Conservation (phyloP, 2,888 invertebrate species). For the Megamerina dolium region DNA sequence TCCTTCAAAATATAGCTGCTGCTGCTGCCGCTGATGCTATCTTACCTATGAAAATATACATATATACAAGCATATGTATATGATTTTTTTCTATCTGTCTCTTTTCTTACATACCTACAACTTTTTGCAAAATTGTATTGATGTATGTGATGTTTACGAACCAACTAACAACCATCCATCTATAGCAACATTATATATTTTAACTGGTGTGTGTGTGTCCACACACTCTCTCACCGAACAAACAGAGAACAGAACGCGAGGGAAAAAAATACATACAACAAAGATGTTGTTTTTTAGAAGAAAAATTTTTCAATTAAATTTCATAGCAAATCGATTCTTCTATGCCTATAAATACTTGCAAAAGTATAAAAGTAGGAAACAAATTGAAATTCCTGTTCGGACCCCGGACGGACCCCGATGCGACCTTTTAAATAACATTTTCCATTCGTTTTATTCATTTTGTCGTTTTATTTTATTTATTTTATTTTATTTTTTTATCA, state of each 20-base stretch:
- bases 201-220: no score
- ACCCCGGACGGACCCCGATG: constrained; percentile 9
- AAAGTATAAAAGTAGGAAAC: constrained; percentile 9
- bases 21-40: background rate
- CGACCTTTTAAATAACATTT: constrained; percentile 9
- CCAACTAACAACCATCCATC: no score
- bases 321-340: constrained; percentile 45
- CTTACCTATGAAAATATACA: background rate
- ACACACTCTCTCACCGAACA: no score
- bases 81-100: background rate
- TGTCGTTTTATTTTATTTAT: no score
- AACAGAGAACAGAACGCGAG: no score
- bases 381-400: constrained; percentile 15
- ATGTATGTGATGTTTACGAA: no score
- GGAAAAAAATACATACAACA: background rate
- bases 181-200: no score
- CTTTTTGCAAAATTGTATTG: no score
- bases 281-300: background rate
- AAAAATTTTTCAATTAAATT: constrained; percentile 39
- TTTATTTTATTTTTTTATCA: no score
- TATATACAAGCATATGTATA: background rate
- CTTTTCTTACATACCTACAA: no score
- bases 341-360: constrained; percentile 26
- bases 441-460: no score
- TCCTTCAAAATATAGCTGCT: constrained; percentile 5